Base-by-base conservation (phyloP, 2,797 vertebrate genomes). In the Anas flavirostris region DNA sequence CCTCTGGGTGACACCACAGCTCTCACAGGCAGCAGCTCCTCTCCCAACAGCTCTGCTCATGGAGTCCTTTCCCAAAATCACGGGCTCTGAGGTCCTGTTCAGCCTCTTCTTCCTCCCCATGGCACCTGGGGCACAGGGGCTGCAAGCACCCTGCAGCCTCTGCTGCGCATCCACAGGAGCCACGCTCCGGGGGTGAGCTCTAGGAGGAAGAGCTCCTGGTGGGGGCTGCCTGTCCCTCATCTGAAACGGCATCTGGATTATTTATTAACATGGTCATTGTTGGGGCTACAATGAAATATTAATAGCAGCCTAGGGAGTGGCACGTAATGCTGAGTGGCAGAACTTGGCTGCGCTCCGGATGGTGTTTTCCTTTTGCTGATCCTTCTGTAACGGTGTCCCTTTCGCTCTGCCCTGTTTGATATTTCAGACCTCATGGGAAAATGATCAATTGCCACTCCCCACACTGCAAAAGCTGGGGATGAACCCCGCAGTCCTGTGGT, bases 81-180 rank as follows among this genome's bases (percentile, higher is more conserved):
- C 22, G 23, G 39, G 29, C 16, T 33, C 44, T 35, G 29, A 10
- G 56, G 28, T 44, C 50, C 53, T 25, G 31, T 7, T 23, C 33
- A 33, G 25, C 15, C 31, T 28, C 55, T 43, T 5, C 0, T 7
- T 63, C 55, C 48, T 43, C 43, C 43, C 55, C 50, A 14, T 26
- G 25, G 50, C 48, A 50, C 48, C 48, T 25, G 48, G 48, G n/a
- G 50, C 56, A 44, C 41, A 43, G 58, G 28, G 29, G 35, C 55
- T 48, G 23, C 5, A 50, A 39, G 55, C 5, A 13, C 7, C 41
- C 50, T 0, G 3, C n/a, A 63, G 82, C 33, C 10, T 9, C 25
- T 18, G 1, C 2, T 17, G 69, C 23, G 19, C 2, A 3, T 1
- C 16, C 31, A 9, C 11, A 53, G 39, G 4, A 37, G 31, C 46